These are phyloP conservation scores for Eleginops maclovinus DNA, from an alignment of 2,113 vertebrate species.

Conservation along the genomic window DNA sequence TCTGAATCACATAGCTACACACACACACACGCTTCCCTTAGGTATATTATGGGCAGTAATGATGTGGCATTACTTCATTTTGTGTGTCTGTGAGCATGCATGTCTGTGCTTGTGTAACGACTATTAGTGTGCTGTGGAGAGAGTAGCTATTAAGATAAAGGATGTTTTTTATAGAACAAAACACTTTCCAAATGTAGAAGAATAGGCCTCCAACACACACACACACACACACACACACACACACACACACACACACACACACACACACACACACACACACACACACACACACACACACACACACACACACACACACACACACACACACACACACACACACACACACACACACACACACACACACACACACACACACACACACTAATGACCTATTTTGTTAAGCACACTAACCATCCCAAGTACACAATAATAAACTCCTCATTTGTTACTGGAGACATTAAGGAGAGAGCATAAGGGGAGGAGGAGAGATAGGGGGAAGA, in stretches of 20 bases:
- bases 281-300: slow-evolving; percentile 35
- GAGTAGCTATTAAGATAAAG: slow-evolving; percentile 64
- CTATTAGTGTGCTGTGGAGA: slow-evolving; percentile 24
- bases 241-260: slow-evolving; percentile 32
- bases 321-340: slow-evolving; percentile 37
- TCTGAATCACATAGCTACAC: slow-evolving; percentile 23
- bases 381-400: slow-evolving; percentile 70
- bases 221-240: slow-evolving; percentile 26
- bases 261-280: slow-evolving; percentile 26
- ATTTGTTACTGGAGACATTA: slow-evolving; percentile 65
- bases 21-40: slow-evolving; percentile 20
- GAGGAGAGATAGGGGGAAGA: slow-evolving; percentile 10
- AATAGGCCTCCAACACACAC: slow-evolving; percentile 12
- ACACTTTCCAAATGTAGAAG: slow-evolving; percentile 35
- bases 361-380: slow-evolving; percentile 32
- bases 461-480: slow-evolving; percentile 23
- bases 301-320: too few relatives aligned
- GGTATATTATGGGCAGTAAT: slow-evolving; percentile 67
- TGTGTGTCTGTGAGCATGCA: slow-evolving; percentile 35
- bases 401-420: slow-evolving; percentile 53
- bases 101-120: slow-evolving; percentile 50
- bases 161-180: slow-evolving; percentile 61
- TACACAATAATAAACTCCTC: slow-evolving; percentile 62
- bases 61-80: slow-evolving; percentile 54
- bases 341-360: slow-evolving; percentile 19